Evolutionary conservation across 1,140 invertebrate species (phyloP).

Genomic region (Drosophila sturtevanti): DNA sequence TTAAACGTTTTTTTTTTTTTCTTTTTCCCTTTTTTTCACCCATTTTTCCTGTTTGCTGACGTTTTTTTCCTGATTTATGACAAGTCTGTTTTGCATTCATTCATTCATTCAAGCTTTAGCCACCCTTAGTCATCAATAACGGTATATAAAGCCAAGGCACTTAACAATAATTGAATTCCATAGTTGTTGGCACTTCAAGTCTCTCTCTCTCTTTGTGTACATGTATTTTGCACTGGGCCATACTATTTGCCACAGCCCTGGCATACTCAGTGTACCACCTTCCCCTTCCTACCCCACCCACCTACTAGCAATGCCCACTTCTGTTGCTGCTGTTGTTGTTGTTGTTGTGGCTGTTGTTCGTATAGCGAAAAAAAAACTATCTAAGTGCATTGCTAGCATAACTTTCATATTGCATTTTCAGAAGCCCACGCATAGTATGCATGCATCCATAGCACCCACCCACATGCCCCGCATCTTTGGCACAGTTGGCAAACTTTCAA

Average conservation of each 20-base stretch:
- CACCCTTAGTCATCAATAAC: conserved; percentile 26
- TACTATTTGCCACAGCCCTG: conserved; percentile 48
- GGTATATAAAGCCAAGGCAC: conserved; percentile 41
- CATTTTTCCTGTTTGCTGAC: not conserved
- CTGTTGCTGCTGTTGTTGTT: not conserved
- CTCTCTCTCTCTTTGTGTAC: conserved; percentile 12
- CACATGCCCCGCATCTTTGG: conserved; percentile 23
- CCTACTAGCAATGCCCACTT: too few species aligned
- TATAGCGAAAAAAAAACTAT: not conserved
- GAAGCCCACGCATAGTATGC: not conserved
- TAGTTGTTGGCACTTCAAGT: conserved; percentile 35
- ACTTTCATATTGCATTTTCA: conserved; percentile 58
- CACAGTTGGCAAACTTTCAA: conserved; percentile 60
- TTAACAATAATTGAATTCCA: conserved; percentile 65
- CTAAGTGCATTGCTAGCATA: conserved; percentile 63
- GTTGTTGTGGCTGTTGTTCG: not conserved
- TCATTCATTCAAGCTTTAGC: not conserved
- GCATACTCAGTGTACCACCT: not conserved
- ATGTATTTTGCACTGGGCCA: conserved; percentile 36
- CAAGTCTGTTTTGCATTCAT: not conserved
- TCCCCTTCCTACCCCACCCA: too few species aligned
- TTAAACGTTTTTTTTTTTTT: not conserved
- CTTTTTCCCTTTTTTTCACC: too few species aligned
- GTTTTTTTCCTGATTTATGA: conserved; percentile 1
- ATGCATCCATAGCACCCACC: not conserved